Conservation (phyloP, 2,797 vertebrate genomes). For the Brachymystax lenok region DNA sequence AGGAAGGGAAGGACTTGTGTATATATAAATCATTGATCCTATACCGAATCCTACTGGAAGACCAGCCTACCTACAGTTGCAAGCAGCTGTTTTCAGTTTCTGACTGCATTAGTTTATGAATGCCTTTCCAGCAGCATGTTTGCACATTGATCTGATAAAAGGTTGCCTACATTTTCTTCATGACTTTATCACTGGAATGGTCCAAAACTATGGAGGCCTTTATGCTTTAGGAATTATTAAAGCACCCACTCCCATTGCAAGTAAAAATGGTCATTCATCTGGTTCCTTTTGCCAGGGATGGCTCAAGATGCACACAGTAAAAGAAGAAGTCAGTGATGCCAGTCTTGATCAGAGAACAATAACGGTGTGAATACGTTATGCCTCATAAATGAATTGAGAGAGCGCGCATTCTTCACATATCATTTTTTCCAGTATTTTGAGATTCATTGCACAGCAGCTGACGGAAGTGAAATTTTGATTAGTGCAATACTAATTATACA, state of each 20-base stretch:
- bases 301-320: not conserved
- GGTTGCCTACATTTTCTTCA: not conserved
- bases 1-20: no score
- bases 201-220: not conserved
- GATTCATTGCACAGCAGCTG: not conserved
- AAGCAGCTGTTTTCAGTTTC: not conserved
- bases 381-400: no score
- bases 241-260: not conserved
- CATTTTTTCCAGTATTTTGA: not conserved
- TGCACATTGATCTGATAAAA: not conserved
- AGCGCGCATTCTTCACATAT: not conserved
- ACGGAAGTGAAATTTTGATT: not conserved
- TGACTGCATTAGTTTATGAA: not conserved
- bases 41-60: not conserved
- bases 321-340: not conserved
- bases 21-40: no score
- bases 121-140: not conserved
- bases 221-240: not conserved
- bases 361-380: not conserved
- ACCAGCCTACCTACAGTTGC: not conserved
- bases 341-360: not conserved
- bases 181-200: not conserved
- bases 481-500: no score
- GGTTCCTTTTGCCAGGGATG: not conserved
- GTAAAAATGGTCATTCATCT: not conserved